A percentile compares a stretch with the other conserved stretches of the same genome.
Conservation (phyloP, 1,140 invertebrate species). For the Pseudoatta argentina region DNA sequence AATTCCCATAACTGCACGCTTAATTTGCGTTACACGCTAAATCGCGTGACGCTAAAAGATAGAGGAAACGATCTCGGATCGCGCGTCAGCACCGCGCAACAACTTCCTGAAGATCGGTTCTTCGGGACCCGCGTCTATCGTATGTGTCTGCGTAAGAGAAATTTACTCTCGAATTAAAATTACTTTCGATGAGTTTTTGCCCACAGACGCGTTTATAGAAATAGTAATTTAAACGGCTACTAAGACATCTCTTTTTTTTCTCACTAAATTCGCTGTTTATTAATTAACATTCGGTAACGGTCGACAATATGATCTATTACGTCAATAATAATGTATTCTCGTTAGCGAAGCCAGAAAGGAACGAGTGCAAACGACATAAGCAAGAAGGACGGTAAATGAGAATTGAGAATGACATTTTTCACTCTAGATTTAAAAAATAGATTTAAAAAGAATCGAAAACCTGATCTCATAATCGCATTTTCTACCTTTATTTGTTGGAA, state of each 20-base stretch:
- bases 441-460: not conserved
- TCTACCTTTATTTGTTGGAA: slow-evolving; percentile 13
- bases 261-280: not conserved
- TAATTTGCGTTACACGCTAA: slow-evolving; percentile 77
- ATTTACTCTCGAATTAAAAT: slow-evolving; percentile 37
- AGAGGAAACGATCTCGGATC: slow-evolving; percentile 40
- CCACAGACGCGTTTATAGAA: not conserved
- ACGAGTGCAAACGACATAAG: not conserved
- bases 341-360: not conserved
- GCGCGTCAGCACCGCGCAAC: slow-evolving; percentile 27
- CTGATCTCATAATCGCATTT: not conserved
- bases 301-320: not conserved
- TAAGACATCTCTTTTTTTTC: not conserved
- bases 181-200: slow-evolving; percentile 38
- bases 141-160: not conserved
- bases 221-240: not conserved
- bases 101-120: slow-evolving; percentile 40
- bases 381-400: not conserved
- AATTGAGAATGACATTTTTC: not conserved
- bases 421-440: too few species aligned
- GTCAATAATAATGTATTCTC: not conserved
- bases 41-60: slow-evolving; percentile 70
- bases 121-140: not conserved
- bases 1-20: slow-evolving; percentile 73
- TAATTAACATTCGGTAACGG: slow-evolving; percentile 19